phyloP scores from a whole-genome alignment of 2,113 vertebrate genomes.

The Pachycephala philippinensis region DNA sequence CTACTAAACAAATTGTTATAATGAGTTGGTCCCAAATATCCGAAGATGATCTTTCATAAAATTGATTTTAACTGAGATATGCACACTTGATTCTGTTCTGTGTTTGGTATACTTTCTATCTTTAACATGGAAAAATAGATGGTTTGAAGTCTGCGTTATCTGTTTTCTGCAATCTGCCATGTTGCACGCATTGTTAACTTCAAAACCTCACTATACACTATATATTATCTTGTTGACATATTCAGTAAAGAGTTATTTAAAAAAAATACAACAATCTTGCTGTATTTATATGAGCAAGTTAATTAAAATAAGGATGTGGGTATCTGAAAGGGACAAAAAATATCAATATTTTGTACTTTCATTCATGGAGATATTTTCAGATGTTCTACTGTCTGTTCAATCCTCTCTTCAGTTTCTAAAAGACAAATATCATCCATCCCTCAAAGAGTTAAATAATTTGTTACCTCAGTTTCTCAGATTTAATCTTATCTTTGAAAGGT shows the following conservation, averaged over 20 bases:
- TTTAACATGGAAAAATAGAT: constrained; percentile 62
- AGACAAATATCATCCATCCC: background rate
- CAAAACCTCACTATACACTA: constrained; percentile 73
- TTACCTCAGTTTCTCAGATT: background rate
- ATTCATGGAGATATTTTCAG: background rate
- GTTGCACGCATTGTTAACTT: constrained; percentile 74
- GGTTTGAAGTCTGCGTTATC: constrained; percentile 60
- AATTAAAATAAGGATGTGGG: background rate
- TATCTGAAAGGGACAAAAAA: background rate
- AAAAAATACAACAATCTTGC: constrained; percentile 58
- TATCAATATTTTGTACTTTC: background rate
- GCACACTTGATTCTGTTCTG: constrained; percentile 67
- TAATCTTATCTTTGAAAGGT: background rate
- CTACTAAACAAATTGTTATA: background rate
- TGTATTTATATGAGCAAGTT: constrained; percentile 70
- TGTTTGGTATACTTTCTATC: constrained; percentile 53
- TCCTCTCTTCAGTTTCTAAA: background rate
- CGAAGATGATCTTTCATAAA: constrained; percentile 25
- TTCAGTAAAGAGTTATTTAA: constrained; percentile 79
- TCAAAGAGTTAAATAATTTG: background rate
- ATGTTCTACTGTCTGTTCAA: background rate
- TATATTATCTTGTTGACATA: constrained; percentile 77
- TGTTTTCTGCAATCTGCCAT: constrained; percentile 65
- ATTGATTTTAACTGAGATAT: constrained; percentile 47
- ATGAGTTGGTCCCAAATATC: constrained; percentile 4